phyloP scores from a whole-genome alignment of 2,797 vertebrate species.

The Tapirus indicus region DNA sequence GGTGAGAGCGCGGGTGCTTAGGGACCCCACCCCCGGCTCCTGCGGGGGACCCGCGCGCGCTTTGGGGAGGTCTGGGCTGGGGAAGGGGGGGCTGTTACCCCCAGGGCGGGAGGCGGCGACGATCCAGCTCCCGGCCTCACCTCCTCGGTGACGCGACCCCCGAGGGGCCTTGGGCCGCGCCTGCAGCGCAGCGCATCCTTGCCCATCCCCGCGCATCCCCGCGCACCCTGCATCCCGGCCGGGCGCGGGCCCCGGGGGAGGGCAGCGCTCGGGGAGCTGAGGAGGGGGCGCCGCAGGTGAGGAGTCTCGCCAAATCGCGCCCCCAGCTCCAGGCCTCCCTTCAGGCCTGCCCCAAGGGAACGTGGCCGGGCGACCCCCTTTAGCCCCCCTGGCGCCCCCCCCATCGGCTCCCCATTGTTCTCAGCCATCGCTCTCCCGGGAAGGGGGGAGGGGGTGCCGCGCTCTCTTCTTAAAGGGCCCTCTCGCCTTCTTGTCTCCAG shows the following conservation, averaged over 20 bases:
- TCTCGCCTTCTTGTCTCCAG: slow-evolving; percentile 35
- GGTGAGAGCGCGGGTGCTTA: slow-evolving; percentile 36
- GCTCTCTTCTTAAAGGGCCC: slow-evolving; percentile 70
- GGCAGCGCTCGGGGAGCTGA: neutral
- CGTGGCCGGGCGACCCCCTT: slow-evolving; percentile 23
- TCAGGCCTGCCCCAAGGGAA: neutral
- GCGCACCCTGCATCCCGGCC: neutral
- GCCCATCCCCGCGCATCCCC: neutral
- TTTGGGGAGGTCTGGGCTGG: neutral
- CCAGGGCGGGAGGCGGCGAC: neutral
- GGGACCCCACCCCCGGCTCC: slow-evolving; percentile 67
- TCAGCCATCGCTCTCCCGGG: slow-evolving; percentile 54
- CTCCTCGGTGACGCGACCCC: slow-evolving; percentile 33
- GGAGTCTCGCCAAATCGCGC: neutral
- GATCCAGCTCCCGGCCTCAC: neutral
- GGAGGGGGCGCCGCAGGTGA: neutral
- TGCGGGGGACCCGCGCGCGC: neutral
- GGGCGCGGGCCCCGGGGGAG: neutral
- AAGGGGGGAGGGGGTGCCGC: slow-evolving; percentile 73
- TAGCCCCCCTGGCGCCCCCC: slow-evolving; percentile 45
- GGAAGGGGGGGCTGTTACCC: neutral
- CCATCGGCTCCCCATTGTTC: slow-evolving; percentile 82
- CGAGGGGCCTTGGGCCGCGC: slow-evolving; percentile 60
- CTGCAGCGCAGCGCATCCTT: slow-evolving; percentile 6
- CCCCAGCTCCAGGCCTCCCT: neutral